Percentiles rank a stretch among this genome's conserved stretches.
These are phyloP conservation scores for Yponomeuta cagnagella DNA, from an alignment of 2,888 invertebrate genomes.

Conservation along the genomic window DNA sequence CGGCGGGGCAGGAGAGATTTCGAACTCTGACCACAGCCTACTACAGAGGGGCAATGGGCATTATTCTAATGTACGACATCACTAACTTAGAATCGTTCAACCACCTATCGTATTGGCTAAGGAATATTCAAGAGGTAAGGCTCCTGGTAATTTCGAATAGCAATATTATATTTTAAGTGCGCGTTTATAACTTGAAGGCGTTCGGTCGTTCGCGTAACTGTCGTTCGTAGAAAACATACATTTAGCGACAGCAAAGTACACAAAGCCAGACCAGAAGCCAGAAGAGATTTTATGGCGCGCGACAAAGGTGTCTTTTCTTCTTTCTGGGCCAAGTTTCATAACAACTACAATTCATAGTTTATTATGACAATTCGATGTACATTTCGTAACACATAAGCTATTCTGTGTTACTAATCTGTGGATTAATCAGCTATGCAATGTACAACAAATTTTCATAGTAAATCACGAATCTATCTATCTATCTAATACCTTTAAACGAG, in stretches of 20 bases:
- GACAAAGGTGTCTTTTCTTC: too few species aligned
- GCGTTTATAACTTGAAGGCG: background rate
- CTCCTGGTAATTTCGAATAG: background rate
- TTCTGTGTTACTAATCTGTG: too few species aligned
- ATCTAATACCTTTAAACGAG: too few species aligned
- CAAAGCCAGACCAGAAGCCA: too few species aligned
- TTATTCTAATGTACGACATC: constrained; percentile 92
- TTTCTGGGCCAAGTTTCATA: too few species aligned
- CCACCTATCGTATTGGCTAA: constrained; percentile 91
- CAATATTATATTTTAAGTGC: background rate
- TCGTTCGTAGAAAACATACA: background rate
- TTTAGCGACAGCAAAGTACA: background rate
- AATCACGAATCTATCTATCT: too few species aligned
- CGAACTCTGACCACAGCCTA: constrained; percentile 91
- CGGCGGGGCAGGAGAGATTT: constrained; percentile 85
- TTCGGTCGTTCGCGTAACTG: background rate
- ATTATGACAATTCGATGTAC: too few species aligned
- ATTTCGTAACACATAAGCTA: too few species aligned
- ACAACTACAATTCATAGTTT: too few species aligned
- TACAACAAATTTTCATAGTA: too few species aligned
- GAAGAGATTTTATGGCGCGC: too few species aligned
- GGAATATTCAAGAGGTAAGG: constrained; percentile 90
- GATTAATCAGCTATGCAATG: too few species aligned
- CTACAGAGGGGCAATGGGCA: constrained; percentile 93
- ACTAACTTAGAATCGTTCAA: constrained; percentile 93